phyloP scores from a whole-genome alignment of 2,888 invertebrate species.

The Epirrhoe tristata region DNA sequence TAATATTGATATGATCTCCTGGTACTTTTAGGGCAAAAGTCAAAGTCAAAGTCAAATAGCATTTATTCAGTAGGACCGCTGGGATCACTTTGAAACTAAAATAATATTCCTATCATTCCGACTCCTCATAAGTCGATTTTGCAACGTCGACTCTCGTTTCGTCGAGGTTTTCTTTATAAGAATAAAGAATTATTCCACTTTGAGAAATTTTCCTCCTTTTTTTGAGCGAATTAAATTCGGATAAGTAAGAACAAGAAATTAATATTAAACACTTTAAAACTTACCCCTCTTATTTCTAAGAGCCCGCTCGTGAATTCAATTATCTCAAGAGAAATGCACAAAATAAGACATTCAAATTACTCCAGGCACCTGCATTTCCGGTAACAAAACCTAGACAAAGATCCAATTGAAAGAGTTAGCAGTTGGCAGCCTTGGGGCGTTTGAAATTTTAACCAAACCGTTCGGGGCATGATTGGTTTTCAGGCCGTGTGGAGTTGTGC shows the following conservation, averaged over 20 bases:
- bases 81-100: no score
- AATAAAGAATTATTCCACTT: no score
- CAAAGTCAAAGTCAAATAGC: no score
- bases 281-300: conserved; percentile 1
- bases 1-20: no score
- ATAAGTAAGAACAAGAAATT: background rate
- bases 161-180: no score
- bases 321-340: conserved; percentile 20
- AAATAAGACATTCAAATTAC: conserved; percentile 32
- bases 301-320: conserved; percentile 12
- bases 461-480: conserved; percentile 29
- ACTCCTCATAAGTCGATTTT: no score
- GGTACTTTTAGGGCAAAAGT: no score
- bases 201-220: background rate
- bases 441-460: conserved; percentile 31
- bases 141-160: no score
- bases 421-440: conserved; percentile 30
- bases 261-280: background rate
- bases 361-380: conserved; percentile 28
- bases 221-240: background rate
- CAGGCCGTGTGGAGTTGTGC: conserved; percentile 19
- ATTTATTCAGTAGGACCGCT: no score
- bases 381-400: conserved; percentile 29
- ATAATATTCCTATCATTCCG: no score
- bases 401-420: conserved; percentile 34